phyloP scores from a whole-genome alignment of 2,113 vertebrate species.

The Paralichthys olivaceus region DNA sequence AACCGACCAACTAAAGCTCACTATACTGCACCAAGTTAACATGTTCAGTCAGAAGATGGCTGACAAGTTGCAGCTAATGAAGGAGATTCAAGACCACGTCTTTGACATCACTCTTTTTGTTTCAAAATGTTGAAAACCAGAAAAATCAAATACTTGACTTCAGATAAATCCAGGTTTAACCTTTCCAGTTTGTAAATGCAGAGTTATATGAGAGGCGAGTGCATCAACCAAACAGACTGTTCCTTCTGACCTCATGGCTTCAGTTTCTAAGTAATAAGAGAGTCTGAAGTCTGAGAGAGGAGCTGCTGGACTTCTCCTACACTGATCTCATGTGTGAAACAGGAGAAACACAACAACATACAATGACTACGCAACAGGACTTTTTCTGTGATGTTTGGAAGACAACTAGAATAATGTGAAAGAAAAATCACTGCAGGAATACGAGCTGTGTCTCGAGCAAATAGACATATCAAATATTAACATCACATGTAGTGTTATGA shows the following conservation, averaged over 20 bases:
- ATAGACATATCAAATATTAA: background rate
- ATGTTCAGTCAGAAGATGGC: too few species aligned
- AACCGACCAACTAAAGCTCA: too few species aligned
- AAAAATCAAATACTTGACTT: too few species aligned
- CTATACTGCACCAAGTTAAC: background rate
- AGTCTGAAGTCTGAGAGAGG: background rate
- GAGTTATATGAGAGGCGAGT: too few species aligned
- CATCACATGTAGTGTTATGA: background rate
- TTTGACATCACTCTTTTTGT: too few species aligned
- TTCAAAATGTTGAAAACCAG: too few species aligned
- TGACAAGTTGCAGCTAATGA: background rate
- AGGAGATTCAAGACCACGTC: too few species aligned
- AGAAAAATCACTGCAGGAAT: background rate
- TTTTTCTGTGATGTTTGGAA: background rate
- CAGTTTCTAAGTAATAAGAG: too few species aligned
- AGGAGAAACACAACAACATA: background rate
- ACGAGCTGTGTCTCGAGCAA: constrained; percentile 14
- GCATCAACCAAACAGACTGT: too few species aligned
- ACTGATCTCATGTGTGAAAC: background rate
- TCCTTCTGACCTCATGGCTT: background rate
- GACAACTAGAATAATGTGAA: constrained; percentile 33
- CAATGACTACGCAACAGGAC: background rate
- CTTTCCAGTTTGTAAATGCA: too few species aligned
- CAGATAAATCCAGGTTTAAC: too few species aligned
- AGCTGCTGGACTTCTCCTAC: background rate